Evolutionary conservation across 2,888 invertebrate species (phyloP), one percentile per base, ranked within the genome.

Genomic region (Sinodicranocentrus sp.): DNA sequence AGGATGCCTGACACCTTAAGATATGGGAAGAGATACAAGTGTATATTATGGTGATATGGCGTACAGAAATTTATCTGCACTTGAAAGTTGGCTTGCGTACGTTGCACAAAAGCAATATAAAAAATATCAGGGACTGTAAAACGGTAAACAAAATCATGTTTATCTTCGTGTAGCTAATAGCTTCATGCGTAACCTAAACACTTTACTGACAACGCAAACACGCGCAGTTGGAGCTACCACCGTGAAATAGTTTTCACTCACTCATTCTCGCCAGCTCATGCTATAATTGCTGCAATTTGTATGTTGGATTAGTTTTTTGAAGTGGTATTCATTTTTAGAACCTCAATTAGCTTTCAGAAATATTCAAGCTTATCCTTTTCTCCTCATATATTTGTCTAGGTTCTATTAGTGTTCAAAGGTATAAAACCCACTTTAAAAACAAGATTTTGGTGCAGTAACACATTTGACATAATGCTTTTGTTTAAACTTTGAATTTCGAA

Each of bases 131-230:
- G 23, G 33, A 28, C 6, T 2, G n/a, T n/a, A 39, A 63, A 48
- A 59, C 26, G 8, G 63, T 63, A 63, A 63, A 63, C 63, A 63
- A 33, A n/a, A 28, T 63, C 33, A 33, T 63, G 57, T 57, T 57
- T 57, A 25, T 57, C 57, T 57, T 25, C 21, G 25, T 23, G 25
- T 25, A 57, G 57, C 57, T 57, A 57, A 57, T 57, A 48, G 48
- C n/a, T 48, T n/a, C 6, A 48, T 57, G 57, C 57, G 57, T 23
- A 57, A 23, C 21, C 21, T 57, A 23, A 57, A 25, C 23, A 57
- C 21, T 25, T 52, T 21, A 10, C 25, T 57, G 57, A 48, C 5
- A 48, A 57, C 10, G 57, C 25, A 25, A 57, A 25, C 57, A 57
- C 8, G 21, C 57, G n/a, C 57, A 57, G 25, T 23, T 25, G 25